Percentiles rank a stretch among this genome's conserved stretches.
phyloP scores from a whole-genome alignment of 2,888 invertebrate species.

The Pollenia angustigena region DNA sequence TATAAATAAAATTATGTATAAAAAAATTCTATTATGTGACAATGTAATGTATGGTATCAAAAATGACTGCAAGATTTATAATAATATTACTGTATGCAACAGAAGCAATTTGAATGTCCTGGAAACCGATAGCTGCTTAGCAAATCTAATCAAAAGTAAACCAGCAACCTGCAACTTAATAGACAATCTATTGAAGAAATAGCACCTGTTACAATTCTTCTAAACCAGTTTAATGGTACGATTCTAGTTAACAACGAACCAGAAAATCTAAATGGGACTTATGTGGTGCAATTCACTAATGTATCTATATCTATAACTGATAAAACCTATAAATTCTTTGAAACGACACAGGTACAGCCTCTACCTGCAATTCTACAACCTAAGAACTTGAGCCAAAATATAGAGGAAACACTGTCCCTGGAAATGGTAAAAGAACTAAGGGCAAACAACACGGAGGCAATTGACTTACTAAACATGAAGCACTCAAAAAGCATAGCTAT shows the following conservation, averaged over 20 bases:
- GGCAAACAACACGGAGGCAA: background rate
- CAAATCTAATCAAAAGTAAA: conserved; percentile 11
- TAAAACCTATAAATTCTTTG: background rate
- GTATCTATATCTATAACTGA: background rate
- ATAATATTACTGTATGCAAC: conserved; percentile 28
- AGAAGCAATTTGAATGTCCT: conserved; percentile 7
- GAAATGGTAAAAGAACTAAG: conserved; percentile 9
- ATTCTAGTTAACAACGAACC: conserved; percentile 16
- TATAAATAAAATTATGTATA: too few species aligned
- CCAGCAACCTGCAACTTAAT: background rate
- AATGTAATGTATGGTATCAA: background rate
- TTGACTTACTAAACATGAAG: background rate
- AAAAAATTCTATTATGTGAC: too few species aligned
- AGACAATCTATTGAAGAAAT: conserved; percentile 31
- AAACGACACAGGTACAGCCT: conserved; percentile 2
- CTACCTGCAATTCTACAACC: conserved; percentile 33
- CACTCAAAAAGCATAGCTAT: background rate
- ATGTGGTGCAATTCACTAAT: conserved; percentile 1
- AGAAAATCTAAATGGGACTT: conserved; percentile 27
- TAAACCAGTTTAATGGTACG: conserved; percentile 28
- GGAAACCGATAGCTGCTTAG: conserved; percentile 11
- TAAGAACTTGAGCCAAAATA: background rate
- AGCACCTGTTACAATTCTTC: background rate
- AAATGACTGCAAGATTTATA: conserved; percentile 20
- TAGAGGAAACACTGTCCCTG: conserved; percentile 24